Base-by-base conservation (phyloP, 2,113 vertebrate genomes). In the Phycodurus eques region DNA sequence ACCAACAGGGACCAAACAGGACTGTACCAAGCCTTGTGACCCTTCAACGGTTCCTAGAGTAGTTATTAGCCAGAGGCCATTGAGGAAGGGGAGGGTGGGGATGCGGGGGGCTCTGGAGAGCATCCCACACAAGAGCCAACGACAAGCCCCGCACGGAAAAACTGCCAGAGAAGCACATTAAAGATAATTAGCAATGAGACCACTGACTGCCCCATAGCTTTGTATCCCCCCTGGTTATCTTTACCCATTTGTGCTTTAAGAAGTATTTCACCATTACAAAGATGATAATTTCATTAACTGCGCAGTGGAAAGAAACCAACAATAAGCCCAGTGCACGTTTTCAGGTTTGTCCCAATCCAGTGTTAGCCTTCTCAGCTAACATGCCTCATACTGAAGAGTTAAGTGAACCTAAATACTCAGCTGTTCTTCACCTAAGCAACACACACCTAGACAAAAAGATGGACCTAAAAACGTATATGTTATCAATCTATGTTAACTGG, bases 171-270 rank as follows among this genome's bases (percentile, higher is more conserved):
- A 85, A 90, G 88, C 90, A 90, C 84, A 91, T 90, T 90, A 87
- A 92, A 91, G 83, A 85, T 91, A 92, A 93, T 92, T 92, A 92
- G 89, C 83, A 80, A 80, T 60, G 88, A 93, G 91, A 90, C 89
- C 80, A 71, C 78, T 76, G 54, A 65, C 77, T 80, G 82, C 68
- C 84, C 85, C 68, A 60, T 68, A 74, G 69, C 70, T 69, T 76
- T 77, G 66, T 67, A 72, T 69, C 69, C 71, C 82, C 84, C 65
- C 31, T 20, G 67, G 77, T 82, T 75, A 67, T 73, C 71, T 78
- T 77, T 77, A 68, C 74, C 85, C 51, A 75, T 81, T 69, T 71
- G 82, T 77, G 70, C 65, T 80, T 80, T 70, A 80, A 72, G 72
- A 66, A 47, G n/a, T 66, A 66, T 66, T 66, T 66, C 43, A 27